Base-by-base conservation (phyloP, 1,140 invertebrate genomes). In the Steinernema feltiae region DNA sequence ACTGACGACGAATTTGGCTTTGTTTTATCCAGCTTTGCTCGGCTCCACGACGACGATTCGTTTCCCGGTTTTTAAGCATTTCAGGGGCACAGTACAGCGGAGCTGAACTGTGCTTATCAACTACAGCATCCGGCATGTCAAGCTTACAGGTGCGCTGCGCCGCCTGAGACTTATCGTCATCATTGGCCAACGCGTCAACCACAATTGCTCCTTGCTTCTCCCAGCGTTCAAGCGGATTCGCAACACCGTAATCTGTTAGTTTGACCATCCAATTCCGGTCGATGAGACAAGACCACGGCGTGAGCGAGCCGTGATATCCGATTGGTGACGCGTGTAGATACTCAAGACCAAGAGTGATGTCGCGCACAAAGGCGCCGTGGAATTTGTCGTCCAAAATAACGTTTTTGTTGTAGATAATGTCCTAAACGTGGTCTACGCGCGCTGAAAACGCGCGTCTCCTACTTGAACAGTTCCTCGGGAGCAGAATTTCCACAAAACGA, bases 401-500 rank as follows among this genome's bases (percentile, higher is more conserved):
- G n/a, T 81, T 81, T 53, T 82, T 79, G 69, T 85, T 85, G 74
- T 85, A 86, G 53, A 85, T 85, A 27, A 85, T 82, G 74, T 85
- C 84, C 70, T 84, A 72, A 71, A 80, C 18, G n/a, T n/a, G n/a
- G n/a, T n/a, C n/a, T 53, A 0, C 29, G 70, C 24, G 21, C 12
- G 7, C 24, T 63, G 12, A 3, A n/a, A 18, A 7, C 2, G 74
- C 72, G 30, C 27, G 12, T 73, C 2, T 30, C 2, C 69, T 48
- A 85, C 83, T 46, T 84, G 84, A 63, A 85, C 73, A 3, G 83
- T 86, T 63, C 85, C 85, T 48, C 84, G 74, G 0, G 79, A 83
- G 72, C 84, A 85, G 72, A 85, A 85, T 74, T 85, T 85, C 84
- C 84, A 85, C 12, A 85, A 35, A 48, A 85, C 70, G 30, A 85